A percentile compares a stretch with the other conserved stretches of the same genome.
Evolutionary conservation across 2,797 vertebrate species (phyloP).

Genomic region (Tadarida brasiliensis): DNA sequence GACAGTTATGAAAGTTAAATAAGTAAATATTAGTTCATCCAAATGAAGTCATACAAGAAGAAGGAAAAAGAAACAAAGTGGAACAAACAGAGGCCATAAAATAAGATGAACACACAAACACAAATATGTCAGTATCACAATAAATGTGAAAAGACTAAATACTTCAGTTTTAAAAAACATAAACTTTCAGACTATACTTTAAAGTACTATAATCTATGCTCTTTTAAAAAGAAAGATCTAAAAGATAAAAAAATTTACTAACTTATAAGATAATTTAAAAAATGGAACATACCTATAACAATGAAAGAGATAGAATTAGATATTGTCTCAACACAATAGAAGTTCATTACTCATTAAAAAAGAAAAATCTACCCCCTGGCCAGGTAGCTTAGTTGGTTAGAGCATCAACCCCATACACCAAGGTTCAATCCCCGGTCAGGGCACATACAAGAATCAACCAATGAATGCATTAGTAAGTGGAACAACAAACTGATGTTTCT

Average conservation of each 20-base stretch:
- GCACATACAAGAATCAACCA: too few relatives aligned
- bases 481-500: too few relatives aligned
- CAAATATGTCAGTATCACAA: background rate
- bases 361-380: too few relatives aligned
- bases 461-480: too few relatives aligned
- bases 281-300: background rate
- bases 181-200: background rate
- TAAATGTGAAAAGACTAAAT: background rate
- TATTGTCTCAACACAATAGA: background rate
- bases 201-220: background rate
- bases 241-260: background rate
- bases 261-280: background rate
- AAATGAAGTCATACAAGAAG: conserved; percentile 16
- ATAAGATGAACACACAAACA: background rate
- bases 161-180: background rate
- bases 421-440: too few relatives aligned
- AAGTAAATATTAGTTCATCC: background rate
- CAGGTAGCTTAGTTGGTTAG: too few relatives aligned
- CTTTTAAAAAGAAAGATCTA: conserved; percentile 9
- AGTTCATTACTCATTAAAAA: background rate
- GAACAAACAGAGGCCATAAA: background rate
- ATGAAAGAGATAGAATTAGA: background rate
- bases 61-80: background rate
- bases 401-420: too few relatives aligned
- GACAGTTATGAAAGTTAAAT: background rate